Evolutionary conservation across 1,140 invertebrate species (phyloP), one percentile per base, ranked within the genome.

Genomic region (Brachionus rubens): DNA sequence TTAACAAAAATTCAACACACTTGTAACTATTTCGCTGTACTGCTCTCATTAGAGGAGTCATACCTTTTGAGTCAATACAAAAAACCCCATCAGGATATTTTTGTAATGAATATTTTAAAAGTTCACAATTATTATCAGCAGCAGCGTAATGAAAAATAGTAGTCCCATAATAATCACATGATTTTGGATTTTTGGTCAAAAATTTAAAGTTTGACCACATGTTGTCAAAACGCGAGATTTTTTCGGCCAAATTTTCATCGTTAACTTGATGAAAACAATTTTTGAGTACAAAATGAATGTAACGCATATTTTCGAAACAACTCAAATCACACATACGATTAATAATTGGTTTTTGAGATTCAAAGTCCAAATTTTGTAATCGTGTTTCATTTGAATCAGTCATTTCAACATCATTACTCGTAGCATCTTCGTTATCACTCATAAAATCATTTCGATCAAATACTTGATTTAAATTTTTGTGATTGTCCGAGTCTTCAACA

Each of bases 341-440:
- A 3, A 50, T 21, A 52, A 24, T 41, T 3, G 43, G 12, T 24
- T 10, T 40, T 21, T 65, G 16, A 19, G 9, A 43, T 43, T 41
- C 40, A 26, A 14, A 43, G 21, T 65, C 59, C 21, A 65, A 43
- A 43, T 65, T 21, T 10, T 65, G 19, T 16, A 72, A 10, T 7
- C 33, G 43, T 19, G 46, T 30, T 33, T 33, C 24, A 6, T 24
- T 33, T 36, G 46, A 52, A 10, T 52, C 47, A 36, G 19, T 30
- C 68, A 72, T 72, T 50, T 72, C 68, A 5, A 50, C 68, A 54
- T 72, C 68, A n/a, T n/a, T n/a, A n/a, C n/a, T n/a, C n/a, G n/a
- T n/a, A 40, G 52, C 4, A 33, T 28, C 52, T 4, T 72, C 68
- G 6, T 19, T 19, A 21, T 72, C 68, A 46, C 50, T 54, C 47